Evolutionary conservation across 2,888 invertebrate genomes (phyloP).

Genomic region (Rhagonycha fulva): DNA sequence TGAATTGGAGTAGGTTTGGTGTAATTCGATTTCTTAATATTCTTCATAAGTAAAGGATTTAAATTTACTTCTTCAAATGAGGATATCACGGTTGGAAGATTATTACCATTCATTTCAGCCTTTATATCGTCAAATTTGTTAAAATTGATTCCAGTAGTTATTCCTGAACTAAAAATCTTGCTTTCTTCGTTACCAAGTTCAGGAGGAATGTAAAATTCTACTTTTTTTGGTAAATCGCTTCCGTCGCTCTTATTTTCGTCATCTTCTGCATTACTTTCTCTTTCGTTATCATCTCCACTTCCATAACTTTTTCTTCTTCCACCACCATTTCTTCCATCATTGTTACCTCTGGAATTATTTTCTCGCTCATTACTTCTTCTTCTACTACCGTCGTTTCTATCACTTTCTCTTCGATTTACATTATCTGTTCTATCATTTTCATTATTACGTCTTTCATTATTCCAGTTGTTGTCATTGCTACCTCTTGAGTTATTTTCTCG

Average conservation of each 20-base stretch:
- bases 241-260: slow-evolving; percentile 24
- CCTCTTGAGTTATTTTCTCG: slow-evolving; percentile 2
- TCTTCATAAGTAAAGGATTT: slow-evolving; percentile 70
- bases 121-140: slow-evolving; percentile 87
- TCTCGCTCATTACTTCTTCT: not conserved
- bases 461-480: not conserved
- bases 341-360: not conserved
- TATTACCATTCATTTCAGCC: slow-evolving; percentile 80
- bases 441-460: too few relatives aligned
- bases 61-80: slow-evolving; percentile 76
- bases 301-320: slow-evolving; percentile 27
- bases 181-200: slow-evolving; percentile 73
- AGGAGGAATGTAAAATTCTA: slow-evolving; percentile 72
- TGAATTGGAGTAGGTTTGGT: slow-evolving; percentile 92
- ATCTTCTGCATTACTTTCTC: slow-evolving; percentile 19
- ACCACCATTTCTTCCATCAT: slow-evolving; percentile 5
- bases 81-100: slow-evolving; percentile 65
- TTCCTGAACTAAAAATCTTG: slow-evolving; percentile 70
- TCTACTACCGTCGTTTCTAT: not conserved
- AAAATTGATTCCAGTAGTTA: slow-evolving; percentile 88
- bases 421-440: too few relatives aligned
- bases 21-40: slow-evolving; percentile 80
- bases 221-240: slow-evolving; percentile 47
- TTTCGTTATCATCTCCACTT: slow-evolving; percentile 20
- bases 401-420: too few relatives aligned